These are phyloP conservation scores for Sphenodon punctatus DNA, from an alignment of 2,797 vertebrate species.

Conservation along the genomic window DNA sequence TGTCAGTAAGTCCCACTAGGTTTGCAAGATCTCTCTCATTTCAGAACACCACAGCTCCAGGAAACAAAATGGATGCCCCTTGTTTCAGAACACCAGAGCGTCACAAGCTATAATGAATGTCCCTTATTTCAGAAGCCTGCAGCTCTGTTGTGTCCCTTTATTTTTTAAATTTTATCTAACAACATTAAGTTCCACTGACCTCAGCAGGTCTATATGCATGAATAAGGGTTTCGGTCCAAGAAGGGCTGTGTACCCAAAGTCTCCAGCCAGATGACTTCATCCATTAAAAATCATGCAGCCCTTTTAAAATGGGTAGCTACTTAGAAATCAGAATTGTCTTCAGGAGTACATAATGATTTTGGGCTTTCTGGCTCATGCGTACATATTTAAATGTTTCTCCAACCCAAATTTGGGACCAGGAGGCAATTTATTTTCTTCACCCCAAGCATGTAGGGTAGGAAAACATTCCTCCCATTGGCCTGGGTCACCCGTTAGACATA, in stretches of 20 bases:
- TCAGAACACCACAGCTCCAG: too few species aligned
- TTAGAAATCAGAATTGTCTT: not conserved
- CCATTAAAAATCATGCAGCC: not conserved
- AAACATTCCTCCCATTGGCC: not conserved
- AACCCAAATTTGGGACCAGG: not conserved
- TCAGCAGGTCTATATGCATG: not conserved
- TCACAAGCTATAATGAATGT: too few species aligned
- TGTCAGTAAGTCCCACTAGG: rapidly evolving
- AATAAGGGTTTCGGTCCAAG: not conserved
- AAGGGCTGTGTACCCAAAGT: too few species aligned
- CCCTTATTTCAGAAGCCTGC: not conserved
- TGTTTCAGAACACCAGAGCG: too few species aligned
- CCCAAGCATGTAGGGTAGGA: not conserved
- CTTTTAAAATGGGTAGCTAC: not conserved
- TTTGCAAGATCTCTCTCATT: too few species aligned
- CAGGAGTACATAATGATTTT: not conserved
- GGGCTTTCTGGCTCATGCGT: rapidly evolving
- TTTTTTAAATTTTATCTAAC: too few species aligned
- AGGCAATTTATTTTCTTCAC: not conserved
- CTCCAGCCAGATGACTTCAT: too few species aligned
- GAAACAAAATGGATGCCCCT: too few species aligned
- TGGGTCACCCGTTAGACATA: not conserved
- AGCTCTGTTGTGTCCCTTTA: too few species aligned
- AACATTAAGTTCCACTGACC: not conserved
- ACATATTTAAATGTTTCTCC: not conserved